Base-by-base conservation (phyloP, 1,140 invertebrate genomes). In the Papilio polyxenes region DNA sequence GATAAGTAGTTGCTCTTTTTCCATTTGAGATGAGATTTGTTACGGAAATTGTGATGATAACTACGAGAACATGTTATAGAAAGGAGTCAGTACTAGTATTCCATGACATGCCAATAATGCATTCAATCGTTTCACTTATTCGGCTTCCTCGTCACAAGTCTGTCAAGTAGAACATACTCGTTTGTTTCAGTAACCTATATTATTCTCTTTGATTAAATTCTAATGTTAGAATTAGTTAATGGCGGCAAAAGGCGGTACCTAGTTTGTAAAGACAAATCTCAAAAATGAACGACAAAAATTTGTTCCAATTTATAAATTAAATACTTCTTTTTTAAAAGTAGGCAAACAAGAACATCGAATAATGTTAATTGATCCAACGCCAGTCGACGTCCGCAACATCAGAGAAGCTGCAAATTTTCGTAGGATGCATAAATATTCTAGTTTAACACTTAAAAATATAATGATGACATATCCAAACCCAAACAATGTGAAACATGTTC, bases 171-270 rank as follows among this genome's bases (percentile, higher is more conserved):
- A 65, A 13, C 62, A 37, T 31, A 65, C 62, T 23, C 23, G 62
- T 65, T 65, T 65, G 62, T 65, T 65, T 65, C 31, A 65, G 31
- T 72, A 72, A 72, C 65, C 65, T 72, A 72, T 72, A 72, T 72
- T 72, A 72, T 72, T 15, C 23, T 37, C 0, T 59, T 59, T 20
- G 56, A 59, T 59, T 59, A 59, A 20, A 9, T 59, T 59, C n/a
- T 59, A 20, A 59, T 20, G 7, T 59, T 59, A 20, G 56, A 20
- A 59, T 59, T 59, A 59, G 8, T 59, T 20, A 59, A 20, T 59
- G n/a, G 6, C n/a, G n/a, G n/a, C 6, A 7, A 53, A 53, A 53
- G 6, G 56, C 17, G 13, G 51, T 53, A n/a, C n/a, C n/a, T n/a
- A 17, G 17, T 53, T 53, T 59, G 17, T 59, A 59, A 8, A 20